Base-by-base conservation (phyloP, 2,888 invertebrate species). In the Hemicrepidius hirtus region DNA sequence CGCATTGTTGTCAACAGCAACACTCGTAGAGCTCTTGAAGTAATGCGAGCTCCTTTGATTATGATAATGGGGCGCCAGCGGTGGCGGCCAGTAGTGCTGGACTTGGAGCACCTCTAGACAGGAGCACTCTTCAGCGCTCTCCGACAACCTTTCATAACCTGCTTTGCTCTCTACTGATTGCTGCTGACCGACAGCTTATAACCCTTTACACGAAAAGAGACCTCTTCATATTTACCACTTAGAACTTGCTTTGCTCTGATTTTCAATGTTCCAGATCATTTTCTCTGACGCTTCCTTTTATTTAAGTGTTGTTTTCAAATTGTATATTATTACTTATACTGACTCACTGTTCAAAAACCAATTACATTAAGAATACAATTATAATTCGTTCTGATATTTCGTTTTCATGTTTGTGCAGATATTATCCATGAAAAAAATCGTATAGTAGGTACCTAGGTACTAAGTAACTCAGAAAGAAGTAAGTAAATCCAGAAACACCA, bases 171-270 rank as follows among this genome's bases (percentile, higher is more conserved):
- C 69, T 66, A 66, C 68, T 77, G 76, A 78, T 78, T 77, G 76
- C 77, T 74, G 79, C 80, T 80, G 80, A 80, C 80, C 80, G 80
- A 80, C 79, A 80, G 80, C 78, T 80, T 80, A 80, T 79, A 80
- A 79, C 79, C 80, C 79, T 79, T 80, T 80, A 62, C 62, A 57
- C 62, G 66, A 41, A 74, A 70, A 76, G 77, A 73, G 74, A 69
- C 74, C 78, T 75, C 75, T 78, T 75, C 64, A 68, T 72, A 68
- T 40, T 57, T 63, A 72, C 72, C 68, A 72, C 72, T 72, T 72
- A 50, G 40, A 49, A 44, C 70, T 67, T 67, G 40, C 60, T 67
- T 63, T 69, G 37, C 60, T 60, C 53, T 62, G 49, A 60, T 68
- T 68, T 68, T 62, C 49, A 68, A 62, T 62, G 68, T 68, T 68